These are phyloP conservation scores for Drosophila arawakana DNA, from an alignment of 1,140 invertebrate genomes.

Conservation along the genomic window DNA sequence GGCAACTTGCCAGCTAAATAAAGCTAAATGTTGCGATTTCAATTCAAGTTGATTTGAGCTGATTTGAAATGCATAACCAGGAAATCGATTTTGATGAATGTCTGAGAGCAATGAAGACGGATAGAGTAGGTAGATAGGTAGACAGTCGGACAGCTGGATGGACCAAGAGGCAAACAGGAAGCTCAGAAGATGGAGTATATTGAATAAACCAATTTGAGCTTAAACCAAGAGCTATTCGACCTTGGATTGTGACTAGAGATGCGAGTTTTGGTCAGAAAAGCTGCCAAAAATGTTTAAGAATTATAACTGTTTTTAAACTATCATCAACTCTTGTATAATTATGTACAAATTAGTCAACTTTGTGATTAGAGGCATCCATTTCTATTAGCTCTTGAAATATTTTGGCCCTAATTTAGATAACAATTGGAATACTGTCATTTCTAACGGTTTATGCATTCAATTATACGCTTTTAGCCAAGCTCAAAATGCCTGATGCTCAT, in stretches of 20 bases:
- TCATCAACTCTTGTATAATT: too few relatives aligned
- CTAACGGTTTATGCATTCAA: constrained; percentile 1
- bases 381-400: neutral
- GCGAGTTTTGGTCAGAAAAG: neutral
- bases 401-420: neutral
- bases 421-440: neutral
- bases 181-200: constrained; percentile 11
- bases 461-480: neutral
- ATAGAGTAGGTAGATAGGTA: neutral
- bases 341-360: too few relatives aligned
- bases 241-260: neutral
- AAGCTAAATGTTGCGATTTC: constrained; percentile 26
- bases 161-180: neutral
- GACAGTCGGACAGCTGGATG: neutral
- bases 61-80: constrained; percentile 56
- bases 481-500: constrained; percentile 12
- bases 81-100: constrained; percentile 58
- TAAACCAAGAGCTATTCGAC: neutral
- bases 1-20: constrained; percentile 34
- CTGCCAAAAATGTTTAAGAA: too few relatives aligned
- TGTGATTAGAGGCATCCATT: too few relatives aligned
- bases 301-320: too few relatives aligned
- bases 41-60: constrained; percentile 28
- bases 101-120: neutral
- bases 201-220: constrained; percentile 27